These are phyloP conservation scores for Dicycla oo DNA, from an alignment of 2,888 invertebrate genomes.

Conservation along the genomic window DNA sequence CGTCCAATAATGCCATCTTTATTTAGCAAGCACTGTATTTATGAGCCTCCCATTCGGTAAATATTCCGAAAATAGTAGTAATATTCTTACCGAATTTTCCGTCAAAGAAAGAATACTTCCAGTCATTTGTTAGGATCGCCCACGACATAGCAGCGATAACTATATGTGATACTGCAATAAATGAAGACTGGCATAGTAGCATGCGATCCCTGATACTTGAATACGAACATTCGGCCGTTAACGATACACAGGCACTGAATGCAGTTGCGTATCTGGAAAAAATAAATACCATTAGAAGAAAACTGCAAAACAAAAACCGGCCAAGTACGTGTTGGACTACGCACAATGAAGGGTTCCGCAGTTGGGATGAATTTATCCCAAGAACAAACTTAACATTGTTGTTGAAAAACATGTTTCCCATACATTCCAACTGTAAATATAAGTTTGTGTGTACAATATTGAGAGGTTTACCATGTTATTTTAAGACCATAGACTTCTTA, in stretches of 20 bases:
- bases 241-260: slow-evolving; percentile 76
- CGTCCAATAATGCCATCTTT: neutral
- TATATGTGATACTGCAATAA: slow-evolving; percentile 71
- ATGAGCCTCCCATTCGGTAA: neutral
- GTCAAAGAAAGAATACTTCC: slow-evolving; percentile 74
- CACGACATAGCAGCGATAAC: slow-evolving; percentile 77
- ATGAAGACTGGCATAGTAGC: slow-evolving; percentile 78
- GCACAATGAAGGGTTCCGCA: no score
- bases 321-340: no score
- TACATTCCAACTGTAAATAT: no score
- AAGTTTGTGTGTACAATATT: no score
- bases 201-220: slow-evolving; percentile 80
- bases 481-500: no score
- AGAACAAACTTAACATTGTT: no score
- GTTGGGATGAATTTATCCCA: no score
- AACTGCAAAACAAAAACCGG: no score
- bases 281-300: neutral
- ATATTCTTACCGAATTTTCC: slow-evolving; percentile 76
- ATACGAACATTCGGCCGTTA: slow-evolving; percentile 81
- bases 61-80: neutral
- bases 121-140: slow-evolving; percentile 77
- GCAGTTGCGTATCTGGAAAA: slow-evolving; percentile 78
- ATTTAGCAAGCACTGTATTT: neutral
- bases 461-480: no score
- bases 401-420: no score